Evolutionary conservation across 1,140 invertebrate species (phyloP).

Genomic region (Nautilus pompilius): DNA sequence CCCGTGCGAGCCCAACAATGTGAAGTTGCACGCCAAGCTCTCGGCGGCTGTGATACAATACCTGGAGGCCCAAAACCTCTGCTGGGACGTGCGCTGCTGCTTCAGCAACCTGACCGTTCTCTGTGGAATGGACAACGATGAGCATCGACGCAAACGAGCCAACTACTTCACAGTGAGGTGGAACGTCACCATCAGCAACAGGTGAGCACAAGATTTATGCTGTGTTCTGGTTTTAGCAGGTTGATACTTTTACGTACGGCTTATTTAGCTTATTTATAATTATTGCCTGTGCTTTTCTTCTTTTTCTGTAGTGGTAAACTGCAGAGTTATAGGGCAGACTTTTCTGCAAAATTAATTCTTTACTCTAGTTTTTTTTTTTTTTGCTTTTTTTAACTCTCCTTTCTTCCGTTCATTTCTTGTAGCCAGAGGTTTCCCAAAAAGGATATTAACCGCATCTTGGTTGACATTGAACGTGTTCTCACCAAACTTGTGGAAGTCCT

Average conservation of each 20-base stretch:
- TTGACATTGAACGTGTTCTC: conserved; percentile 23
- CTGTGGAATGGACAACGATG: conserved; percentile 16
- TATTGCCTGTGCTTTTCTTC: no score
- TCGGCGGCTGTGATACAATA: conserved; percentile 15
- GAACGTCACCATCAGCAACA: conserved; percentile 29
- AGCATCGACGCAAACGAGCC: conserved; percentile 11
- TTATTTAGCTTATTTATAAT: no score
- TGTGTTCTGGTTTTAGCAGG: no score
- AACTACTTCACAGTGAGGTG: conserved; percentile 24
- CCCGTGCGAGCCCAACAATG: conserved; percentile 21
- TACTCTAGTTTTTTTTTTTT: no score
- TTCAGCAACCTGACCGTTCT: conserved; percentile 22
- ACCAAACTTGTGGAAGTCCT: conserved; percentile 16
- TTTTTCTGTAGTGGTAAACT: no score
- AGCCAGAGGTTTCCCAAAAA: conserved; percentile 18
- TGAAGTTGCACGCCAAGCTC: conserved; percentile 13
- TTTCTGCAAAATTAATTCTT: no score
- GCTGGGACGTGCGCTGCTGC: conserved; percentile 19
- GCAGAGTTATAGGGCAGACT: no score
- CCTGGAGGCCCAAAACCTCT: conserved; percentile 21
- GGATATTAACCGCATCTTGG: conserved; percentile 15
- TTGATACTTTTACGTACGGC: no score
- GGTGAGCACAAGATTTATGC: conserved; percentile 13
- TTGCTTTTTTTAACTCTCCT: no score
- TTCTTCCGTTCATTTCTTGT: no score